Base-by-base conservation (phyloP, 2,797 vertebrate species). In the Chanos chanos region DNA sequence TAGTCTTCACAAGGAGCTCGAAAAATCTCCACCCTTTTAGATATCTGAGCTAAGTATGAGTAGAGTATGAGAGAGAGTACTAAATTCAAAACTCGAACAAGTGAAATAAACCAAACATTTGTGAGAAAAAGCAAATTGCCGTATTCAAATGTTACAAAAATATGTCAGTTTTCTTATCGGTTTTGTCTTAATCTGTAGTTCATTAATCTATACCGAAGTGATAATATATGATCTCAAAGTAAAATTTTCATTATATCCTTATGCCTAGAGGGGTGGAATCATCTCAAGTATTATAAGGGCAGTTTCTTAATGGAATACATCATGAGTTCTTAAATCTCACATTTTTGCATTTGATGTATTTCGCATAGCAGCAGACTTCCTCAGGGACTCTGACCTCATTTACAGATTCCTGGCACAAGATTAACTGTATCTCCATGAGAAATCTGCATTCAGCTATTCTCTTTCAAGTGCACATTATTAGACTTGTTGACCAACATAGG, bases 311-410 rank as follows among this genome's bases (percentile, higher is more conserved):
- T 4, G 6, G 49, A n/a, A 31, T 16, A 10, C 6, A 33, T 48
- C 48, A 9, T 7, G 28, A 8, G 28, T 30, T 28, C 18, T 25
- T 45, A 16, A 53, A 45, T 54, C 10, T 16, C 21, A 39, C 45
- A n/a, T 40, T 9, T 21, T 53, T 8, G 22, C 43, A 45, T 41
- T 55, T 56, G 44, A 62, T 56, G 15, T 39, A 49, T 57, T 21
- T 56, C 34, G 44, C 43, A 61, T 56, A 2, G 13, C 18, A 18
- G 19, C 24, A 27, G 51, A 43, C 36, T 45, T 68, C 52, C 57
- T 55, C 52, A 62, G 52, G 52, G 30, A 37, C 15, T 30, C 25
- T 19, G 45, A 50, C 66, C 66, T 56, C 18, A 58, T 58, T 68
- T 57, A 22, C 24, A 13, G 25, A 22, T 54, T 68, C 22, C 40